phyloP scores from a whole-genome alignment of 2,797 vertebrate species.

The Eulemur albifrons region DNA sequence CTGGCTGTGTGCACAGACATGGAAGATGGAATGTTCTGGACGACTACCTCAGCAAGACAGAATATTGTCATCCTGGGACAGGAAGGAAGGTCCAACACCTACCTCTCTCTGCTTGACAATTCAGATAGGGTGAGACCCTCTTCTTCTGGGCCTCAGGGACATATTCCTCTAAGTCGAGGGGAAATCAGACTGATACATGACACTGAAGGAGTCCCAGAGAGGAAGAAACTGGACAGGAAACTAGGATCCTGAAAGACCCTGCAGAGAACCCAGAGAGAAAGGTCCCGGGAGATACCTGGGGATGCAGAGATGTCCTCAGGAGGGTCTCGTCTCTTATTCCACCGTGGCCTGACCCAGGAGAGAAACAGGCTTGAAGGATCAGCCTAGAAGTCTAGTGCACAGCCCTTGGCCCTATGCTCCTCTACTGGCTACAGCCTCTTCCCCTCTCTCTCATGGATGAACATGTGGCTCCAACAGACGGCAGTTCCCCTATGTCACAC shows the following conservation, averaged over 20 bases:
- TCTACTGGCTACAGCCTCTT: not conserved
- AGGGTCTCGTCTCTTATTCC: not conserved
- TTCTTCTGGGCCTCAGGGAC: not conserved
- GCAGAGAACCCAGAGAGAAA: not conserved
- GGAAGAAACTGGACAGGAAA: not conserved
- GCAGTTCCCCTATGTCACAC: not conserved
- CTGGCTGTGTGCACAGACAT: not conserved
- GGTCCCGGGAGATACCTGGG: not conserved
- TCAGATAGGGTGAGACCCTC: not conserved
- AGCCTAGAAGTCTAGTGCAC: not conserved
- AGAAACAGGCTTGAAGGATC: not conserved
- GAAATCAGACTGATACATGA: not conserved
- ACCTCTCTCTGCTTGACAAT: not conserved
- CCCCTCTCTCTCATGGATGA: not conserved
- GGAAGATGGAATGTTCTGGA: constrained; percentile 20
- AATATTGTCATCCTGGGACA: constrained; percentile 2
- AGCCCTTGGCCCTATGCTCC: not conserved
- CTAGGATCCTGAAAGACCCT: not conserved
- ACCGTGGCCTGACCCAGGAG: not conserved
- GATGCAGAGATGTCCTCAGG: not conserved
- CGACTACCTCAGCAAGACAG: constrained; percentile 28
- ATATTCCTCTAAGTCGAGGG: not conserved
- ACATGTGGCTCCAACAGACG: not conserved
- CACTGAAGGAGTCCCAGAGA: not conserved
- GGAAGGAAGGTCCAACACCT: not conserved